Evolutionary conservation across 2,797 vertebrate species (phyloP).

Genomic region (Trematomus bernacchii): DNA sequence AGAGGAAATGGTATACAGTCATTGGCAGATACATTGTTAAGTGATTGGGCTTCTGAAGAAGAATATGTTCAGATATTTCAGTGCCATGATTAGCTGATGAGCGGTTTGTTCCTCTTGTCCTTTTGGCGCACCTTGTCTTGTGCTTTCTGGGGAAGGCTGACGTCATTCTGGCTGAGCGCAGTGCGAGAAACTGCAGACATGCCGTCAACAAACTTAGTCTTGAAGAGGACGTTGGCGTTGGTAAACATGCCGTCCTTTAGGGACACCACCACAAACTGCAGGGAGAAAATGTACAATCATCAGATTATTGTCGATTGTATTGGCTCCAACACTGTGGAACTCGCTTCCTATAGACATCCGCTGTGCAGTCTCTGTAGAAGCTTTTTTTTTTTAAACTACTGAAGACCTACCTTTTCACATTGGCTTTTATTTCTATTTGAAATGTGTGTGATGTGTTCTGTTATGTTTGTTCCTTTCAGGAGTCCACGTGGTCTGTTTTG

Average conservation of each 20-base stretch:
- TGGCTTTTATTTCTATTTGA: too few species aligned
- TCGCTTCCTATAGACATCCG: too few species aligned
- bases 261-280: constrained; percentile 96
- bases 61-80: not conserved
- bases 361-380: too few species aligned
- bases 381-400: too few species aligned
- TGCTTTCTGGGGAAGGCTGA: constrained; percentile 54
- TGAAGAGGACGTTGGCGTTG: constrained; percentile 97
- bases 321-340: too few species aligned
- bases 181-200: constrained; percentile 90
- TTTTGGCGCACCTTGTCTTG: constrained; percentile 79
- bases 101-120: constrained; percentile 70
- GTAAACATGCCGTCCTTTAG: constrained; percentile 99
- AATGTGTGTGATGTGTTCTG: too few species aligned
- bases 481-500: too few species aligned
- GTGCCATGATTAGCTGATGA: constrained; percentile 35
- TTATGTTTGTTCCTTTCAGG: too few species aligned
- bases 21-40: not conserved
- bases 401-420: too few species aligned
- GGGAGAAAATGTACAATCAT: not conserved
- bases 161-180: constrained; percentile 80
- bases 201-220: constrained; percentile 95
- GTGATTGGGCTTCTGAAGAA: not conserved
- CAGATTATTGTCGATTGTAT: too few species aligned
- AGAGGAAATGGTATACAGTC: not conserved